Conservation (phyloP, 2,888 invertebrate genomes). For the Patella caerulea region DNA sequence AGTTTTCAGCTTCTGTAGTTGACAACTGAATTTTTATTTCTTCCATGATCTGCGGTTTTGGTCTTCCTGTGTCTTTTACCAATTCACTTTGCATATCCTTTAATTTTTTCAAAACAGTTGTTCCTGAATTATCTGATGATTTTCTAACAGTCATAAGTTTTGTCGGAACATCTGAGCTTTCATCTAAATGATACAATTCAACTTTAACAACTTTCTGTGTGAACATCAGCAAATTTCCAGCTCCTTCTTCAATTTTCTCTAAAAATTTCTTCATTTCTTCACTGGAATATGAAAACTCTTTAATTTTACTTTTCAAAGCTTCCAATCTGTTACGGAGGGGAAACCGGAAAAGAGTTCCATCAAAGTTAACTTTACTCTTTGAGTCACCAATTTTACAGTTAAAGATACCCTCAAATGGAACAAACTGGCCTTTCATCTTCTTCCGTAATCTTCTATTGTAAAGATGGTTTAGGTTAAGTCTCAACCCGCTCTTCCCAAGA, state of each 20-base stretch:
- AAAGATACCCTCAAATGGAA: background rate
- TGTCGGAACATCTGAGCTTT: slow-evolving; percentile 16
- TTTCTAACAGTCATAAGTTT: slow-evolving; percentile 17
- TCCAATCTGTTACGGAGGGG: slow-evolving; percentile 62
- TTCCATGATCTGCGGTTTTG: slow-evolving; percentile 1
- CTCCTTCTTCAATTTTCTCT: slow-evolving; percentile 48
- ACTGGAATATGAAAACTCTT: slow-evolving; percentile 48
- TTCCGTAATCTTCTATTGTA: background rate
- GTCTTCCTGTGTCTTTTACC: background rate
- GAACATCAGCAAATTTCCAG: slow-evolving; percentile 64
- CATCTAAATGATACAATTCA: slow-evolving; percentile 52
- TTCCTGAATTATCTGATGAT: background rate
- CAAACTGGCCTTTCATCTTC: background rate
- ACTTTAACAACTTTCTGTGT: slow-evolving; percentile 64
- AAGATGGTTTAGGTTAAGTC: slow-evolving; percentile 32
- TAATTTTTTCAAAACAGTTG: background rate
- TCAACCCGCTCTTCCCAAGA: slow-evolving; percentile 51
- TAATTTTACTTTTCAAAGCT: slow-evolving; percentile 61
- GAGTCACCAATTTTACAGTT: background rate
- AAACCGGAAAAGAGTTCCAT: slow-evolving; percentile 66
- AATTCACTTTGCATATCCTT: slow-evolving; percentile 17
- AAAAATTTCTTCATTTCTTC: slow-evolving; percentile 55
- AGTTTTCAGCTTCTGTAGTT: background rate
- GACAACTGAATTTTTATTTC: background rate
- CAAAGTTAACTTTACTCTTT: slow-evolving; percentile 28